phyloP scores from a whole-genome alignment of 2,113 vertebrate species.

The Urocynchramus pylzowi region DNA sequence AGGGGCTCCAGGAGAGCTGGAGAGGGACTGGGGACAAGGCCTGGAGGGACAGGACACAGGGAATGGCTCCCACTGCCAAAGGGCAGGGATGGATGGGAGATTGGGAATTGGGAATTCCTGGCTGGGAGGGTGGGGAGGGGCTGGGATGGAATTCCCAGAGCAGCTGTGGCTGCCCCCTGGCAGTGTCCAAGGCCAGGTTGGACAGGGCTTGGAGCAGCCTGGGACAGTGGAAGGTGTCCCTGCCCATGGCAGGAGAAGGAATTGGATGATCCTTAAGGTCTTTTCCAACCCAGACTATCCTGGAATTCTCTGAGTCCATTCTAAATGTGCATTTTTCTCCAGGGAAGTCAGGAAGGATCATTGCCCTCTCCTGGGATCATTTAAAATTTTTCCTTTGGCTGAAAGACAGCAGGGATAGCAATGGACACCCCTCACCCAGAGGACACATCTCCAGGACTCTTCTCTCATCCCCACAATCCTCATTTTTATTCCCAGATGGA shows the following conservation, averaged over 20 bases:
- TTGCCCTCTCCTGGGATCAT: not conserved
- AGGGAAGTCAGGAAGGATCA: not conserved
- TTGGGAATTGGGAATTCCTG: not conserved
- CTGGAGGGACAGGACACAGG: not conserved
- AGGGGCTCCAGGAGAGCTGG: not conserved
- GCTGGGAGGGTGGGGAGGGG: not conserved
- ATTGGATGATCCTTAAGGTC: not conserved
- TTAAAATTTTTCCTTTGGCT: not conserved
- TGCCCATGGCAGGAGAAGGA: not conserved
- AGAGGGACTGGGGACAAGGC: not conserved
- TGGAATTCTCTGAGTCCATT: not conserved
- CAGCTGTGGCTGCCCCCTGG: not conserved
- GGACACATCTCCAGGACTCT: too few relatives aligned
- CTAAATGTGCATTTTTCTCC: not conserved
- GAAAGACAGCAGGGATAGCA: accelerated
- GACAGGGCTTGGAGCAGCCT: not conserved
- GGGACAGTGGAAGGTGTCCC: accelerated
- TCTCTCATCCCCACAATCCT: not conserved
- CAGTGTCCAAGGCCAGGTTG: accelerated
- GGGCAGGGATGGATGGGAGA: not conserved
- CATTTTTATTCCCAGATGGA: not conserved
- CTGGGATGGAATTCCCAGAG: not conserved
- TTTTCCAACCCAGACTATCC: not conserved
- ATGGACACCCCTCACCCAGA: accelerated
- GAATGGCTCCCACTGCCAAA: not conserved